Conservation (phyloP, 2,888 invertebrate species). For the Drosophila merina region DNA sequence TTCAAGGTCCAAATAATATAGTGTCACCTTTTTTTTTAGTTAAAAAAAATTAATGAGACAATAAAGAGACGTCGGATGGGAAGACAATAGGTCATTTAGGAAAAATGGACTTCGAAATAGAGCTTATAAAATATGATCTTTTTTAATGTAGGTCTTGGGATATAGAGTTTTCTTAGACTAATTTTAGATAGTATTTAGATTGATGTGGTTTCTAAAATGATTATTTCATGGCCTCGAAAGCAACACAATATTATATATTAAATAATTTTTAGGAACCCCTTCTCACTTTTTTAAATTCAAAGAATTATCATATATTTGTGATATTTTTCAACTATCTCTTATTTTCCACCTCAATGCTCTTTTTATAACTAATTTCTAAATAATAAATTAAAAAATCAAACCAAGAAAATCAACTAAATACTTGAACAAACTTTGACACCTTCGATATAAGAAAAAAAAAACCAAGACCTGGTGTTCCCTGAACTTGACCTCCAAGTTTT, state of each 20-base stretch:
- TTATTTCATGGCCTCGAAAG: no score
- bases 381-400: not conserved
- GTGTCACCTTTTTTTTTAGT: slow-evolving; percentile 14
- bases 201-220: no score
- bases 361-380: not conserved
- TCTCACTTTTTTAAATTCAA: no score
- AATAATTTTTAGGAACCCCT: no score
- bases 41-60: slow-evolving; percentile 10
- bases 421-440: slow-evolving; percentile 21
- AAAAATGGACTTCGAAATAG: not conserved
- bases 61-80: slow-evolving; percentile 6
- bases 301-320: no score
- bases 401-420: slow-evolving; percentile 1
- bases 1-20: slow-evolving; percentile 32
- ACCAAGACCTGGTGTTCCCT: slow-evolving; percentile 59
- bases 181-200: no score
- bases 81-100: slow-evolving; percentile 4
- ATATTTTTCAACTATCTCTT: no score
- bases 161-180: no score
- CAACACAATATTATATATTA: no score
- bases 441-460: slow-evolving; percentile 3
- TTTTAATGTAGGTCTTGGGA: not conserved
- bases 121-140: not conserved
- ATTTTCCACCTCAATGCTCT: not conserved
- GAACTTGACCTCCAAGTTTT: slow-evolving; percentile 73